phyloP scores from a whole-genome alignment of 2,888 invertebrate species.

The Acanthoscelides obtectus region DNA sequence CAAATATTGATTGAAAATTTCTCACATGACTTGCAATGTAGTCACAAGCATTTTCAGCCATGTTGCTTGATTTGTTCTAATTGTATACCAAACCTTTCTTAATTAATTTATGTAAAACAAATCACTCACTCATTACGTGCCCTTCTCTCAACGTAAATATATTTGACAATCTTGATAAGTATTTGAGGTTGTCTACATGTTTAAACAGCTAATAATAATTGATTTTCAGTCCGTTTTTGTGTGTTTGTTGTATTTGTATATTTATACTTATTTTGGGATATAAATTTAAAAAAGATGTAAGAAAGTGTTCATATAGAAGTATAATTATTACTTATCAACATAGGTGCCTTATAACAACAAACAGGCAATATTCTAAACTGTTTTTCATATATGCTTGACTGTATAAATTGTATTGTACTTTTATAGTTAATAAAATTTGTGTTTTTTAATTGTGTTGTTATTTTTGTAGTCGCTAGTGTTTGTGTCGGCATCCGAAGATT shows the following conservation, averaged over 20 bases:
- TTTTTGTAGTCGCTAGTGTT: background rate
- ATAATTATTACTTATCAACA: background rate
- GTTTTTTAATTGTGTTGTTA: background rate
- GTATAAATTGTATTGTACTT: background rate
- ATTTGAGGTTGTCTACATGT: background rate
- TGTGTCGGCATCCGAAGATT: slow-evolving; percentile 34
- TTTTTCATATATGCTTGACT: background rate
- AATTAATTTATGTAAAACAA: too few relatives aligned
- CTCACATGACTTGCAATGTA: too few relatives aligned
- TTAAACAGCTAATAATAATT: background rate
- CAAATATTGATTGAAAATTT: too few relatives aligned
- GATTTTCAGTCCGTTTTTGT: background rate
- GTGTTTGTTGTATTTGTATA: background rate
- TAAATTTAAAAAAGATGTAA: background rate
- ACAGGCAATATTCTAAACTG: background rate
- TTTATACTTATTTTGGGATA: background rate
- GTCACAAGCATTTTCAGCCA: too few relatives aligned
- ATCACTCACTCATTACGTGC: too few relatives aligned
- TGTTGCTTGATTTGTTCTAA: too few relatives aligned
- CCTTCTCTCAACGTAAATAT: too few relatives aligned
- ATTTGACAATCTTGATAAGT: background rate
- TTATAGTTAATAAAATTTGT: background rate
- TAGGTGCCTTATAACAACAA: background rate
- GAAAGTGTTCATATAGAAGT: background rate
- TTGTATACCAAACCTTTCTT: too few relatives aligned